Conservation (phyloP, 2,113 vertebrate species). For the Corythoichthys intestinalis region DNA sequence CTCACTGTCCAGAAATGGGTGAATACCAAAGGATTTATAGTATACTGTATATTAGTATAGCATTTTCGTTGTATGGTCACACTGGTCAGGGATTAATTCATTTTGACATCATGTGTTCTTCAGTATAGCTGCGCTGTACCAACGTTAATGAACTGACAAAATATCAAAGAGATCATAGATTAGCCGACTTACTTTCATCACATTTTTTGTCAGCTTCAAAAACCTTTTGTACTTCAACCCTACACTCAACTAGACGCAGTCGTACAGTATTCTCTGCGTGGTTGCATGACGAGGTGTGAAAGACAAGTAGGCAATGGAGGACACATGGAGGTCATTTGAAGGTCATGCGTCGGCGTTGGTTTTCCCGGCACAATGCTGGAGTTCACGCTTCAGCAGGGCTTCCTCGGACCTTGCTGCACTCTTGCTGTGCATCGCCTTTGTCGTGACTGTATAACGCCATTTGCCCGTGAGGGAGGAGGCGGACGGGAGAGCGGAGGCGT, state of each 20-base stretch:
- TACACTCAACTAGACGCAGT: background rate
- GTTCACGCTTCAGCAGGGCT: conserved; percentile 15
- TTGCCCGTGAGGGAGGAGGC: conserved; percentile 34
- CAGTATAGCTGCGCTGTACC: no score
- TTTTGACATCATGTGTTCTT: no score
- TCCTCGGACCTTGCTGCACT: conserved; percentile 36
- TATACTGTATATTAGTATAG: no score
- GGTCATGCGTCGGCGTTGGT: background rate
- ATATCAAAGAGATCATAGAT: background rate
- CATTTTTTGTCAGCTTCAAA: background rate
- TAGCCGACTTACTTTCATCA: background rate
- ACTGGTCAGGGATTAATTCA: no score
- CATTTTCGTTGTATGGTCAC: no score
- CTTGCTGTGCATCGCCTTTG: conserved; percentile 56
- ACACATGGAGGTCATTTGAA: background rate
- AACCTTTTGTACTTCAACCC: background rate
- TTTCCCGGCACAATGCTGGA: conserved; percentile 14
- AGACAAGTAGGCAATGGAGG: background rate
- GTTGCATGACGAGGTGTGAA: conserved; percentile 1
- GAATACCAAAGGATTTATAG: no score
- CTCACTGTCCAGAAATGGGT: no score
- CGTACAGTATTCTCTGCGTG: background rate
- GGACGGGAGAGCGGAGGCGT: background rate
- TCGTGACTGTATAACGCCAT: conserved; percentile 53
- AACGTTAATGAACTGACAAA: no score